Base-by-base conservation (phyloP, 2,113 vertebrate genomes). In the Trichomycterus rosablanca region DNA sequence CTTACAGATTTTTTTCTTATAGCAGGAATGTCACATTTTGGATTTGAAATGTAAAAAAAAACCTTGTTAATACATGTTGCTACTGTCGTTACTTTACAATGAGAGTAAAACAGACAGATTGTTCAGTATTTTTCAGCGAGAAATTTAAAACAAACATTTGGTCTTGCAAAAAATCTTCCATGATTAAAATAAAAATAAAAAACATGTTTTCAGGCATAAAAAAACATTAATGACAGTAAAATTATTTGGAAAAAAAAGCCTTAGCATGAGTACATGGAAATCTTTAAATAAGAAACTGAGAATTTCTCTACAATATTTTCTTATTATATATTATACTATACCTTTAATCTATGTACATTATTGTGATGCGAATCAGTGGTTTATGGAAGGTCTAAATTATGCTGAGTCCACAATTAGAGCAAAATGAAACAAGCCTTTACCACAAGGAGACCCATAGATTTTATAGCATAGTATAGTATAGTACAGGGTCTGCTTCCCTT, bases 281-380 rank as follows among this genome's bases (percentile, higher is more conserved):
- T 46, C 16, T 34, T 30, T 58, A 74, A 59, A 22, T 56, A 64
- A 67, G 37, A 66, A 50, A 62, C 50, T 16, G 53, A 66, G 40
- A 19, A 11, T 56, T 59, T 51, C 58, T 79, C 80, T 81, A 79
- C 70, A 82, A 67, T 76, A 80, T 83, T 79, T 81, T 75, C 76
- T 80, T 77, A 75, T 81, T 79, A 86, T 87, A 87, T 86, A 87
- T 82, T 86, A 87, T 82, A 84, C 77, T 86, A 83, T 86, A 81
- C 80, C 81, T 74, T 81, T 73, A 77, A 78, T 73, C 50, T 87
- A 85, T 88, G 72, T 88, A 87, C 87, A 88, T 80, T 73, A 74
- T 62, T 66, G 80, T 78, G 74, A 71, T 62, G 70, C 67, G 67
- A 64, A 65, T 53, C 46, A 52, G 45, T 78, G 77, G 62, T 73